Percentiles rank a stretch among this genome's conserved stretches.
Evolutionary conservation across 1,140 invertebrate genomes (phyloP).

Genomic region (Danaus melanippus): DNA sequence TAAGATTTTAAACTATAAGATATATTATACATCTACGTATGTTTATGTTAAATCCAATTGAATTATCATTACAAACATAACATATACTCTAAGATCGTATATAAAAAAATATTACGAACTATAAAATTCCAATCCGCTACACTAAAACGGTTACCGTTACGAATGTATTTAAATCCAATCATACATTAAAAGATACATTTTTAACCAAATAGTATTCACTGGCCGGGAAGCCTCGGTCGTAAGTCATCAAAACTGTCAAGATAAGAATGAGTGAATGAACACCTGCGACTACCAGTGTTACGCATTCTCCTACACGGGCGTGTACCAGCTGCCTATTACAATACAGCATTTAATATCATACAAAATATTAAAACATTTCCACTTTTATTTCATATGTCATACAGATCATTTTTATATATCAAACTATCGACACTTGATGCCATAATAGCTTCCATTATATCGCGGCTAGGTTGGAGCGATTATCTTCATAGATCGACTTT

Average conservation of each 20-base stretch:
- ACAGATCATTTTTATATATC: conserved; percentile 31
- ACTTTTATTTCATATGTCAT: conserved; percentile 22
- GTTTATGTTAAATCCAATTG: too few species aligned
- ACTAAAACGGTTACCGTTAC: conserved; percentile 63
- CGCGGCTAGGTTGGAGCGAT: conserved; percentile 44
- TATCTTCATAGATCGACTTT: conserved; percentile 60
- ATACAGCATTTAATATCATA: conserved; percentile 37
- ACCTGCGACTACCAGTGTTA: conserved; percentile 68
- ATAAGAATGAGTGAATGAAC: conserved; percentile 70
- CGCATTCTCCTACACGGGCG: conserved; percentile 56
- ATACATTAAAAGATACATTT: conserved; percentile 53
- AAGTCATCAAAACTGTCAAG: conserved; percentile 70
- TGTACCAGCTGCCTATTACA: conserved; percentile 27
- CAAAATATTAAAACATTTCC: conserved; percentile 22
- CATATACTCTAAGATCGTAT: too few species aligned
- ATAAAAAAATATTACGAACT: conserved; percentile 42
- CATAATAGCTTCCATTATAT: conserved; percentile 36
- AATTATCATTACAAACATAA: too few species aligned
- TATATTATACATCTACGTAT: too few species aligned
- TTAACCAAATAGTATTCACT: conserved; percentile 58
- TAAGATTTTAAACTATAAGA: conserved; percentile 2
- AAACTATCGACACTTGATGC: conserved; percentile 12
- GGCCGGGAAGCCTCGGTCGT: conserved; percentile 45
- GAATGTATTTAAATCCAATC: conserved; percentile 58
- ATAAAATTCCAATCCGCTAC: conserved; percentile 51